Evolutionary conservation across 2,888 invertebrate species (phyloP), one percentile per base, ranked within the genome.

Genomic region (Spodoptera littoralis): DNA sequence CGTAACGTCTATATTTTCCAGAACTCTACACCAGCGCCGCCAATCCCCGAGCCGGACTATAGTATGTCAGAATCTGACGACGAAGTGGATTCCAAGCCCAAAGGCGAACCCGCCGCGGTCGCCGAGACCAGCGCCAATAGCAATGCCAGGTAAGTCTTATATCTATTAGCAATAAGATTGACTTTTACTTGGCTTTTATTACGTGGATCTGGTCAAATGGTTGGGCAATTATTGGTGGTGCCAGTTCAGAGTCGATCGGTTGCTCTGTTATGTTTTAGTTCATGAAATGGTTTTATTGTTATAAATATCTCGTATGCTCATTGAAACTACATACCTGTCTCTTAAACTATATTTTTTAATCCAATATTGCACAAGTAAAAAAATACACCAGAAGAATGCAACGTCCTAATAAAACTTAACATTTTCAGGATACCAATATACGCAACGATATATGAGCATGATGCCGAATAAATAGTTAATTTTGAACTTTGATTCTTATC

Each of bases 11-110:
- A 11, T 45, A 11, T 30, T 8, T 78, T 84, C 1, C 85, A 95
- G 95, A 95, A 90, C 77, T 95, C 95, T n/a, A 92, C 93, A 11
- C 93, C 94, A 4, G 95, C 93, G 82, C 96, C 98, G 9, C 97
- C 98, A n/a, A 98, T 98, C 78, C 98, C 98, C 0, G 98, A 98
- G 85, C 98, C 98, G 0, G 98, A 98, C 90, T 98, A 98, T 93
- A 98, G 98, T 88, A 96, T 98, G 91, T 98, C 97, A 72, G 98
- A 98, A 86, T 97, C 97, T 0, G 98, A 98, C 83, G 97, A 96
- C 64, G 97, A 97, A 72, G 95, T 95, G 68, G 95, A 95, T 95
- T 83, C 96, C 95, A 87, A 95, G 95, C 81, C 96, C 89, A 81
- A 95, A 76, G 86, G 91, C 5, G 95, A 96, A 92, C 94, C 86